These are phyloP conservation scores for Therioaphis trifolii DNA, from an alignment of 2,888 invertebrate species.

Conservation along the genomic window DNA sequence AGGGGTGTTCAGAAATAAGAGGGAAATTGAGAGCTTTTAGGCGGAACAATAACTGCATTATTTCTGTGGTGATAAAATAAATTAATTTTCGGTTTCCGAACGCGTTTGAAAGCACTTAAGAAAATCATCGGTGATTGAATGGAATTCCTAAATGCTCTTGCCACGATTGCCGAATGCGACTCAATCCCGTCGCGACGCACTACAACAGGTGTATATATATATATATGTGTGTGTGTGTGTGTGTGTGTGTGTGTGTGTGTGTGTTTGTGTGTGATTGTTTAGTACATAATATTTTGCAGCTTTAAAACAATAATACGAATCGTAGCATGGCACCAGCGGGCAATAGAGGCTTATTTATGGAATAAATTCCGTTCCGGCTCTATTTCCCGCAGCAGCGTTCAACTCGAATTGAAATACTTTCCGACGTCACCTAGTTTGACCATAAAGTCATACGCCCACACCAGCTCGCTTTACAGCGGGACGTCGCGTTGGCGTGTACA, in stretches of 20 bases:
- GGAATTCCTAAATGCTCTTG: no score
- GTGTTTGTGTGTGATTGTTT: no score
- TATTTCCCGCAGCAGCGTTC: no score
- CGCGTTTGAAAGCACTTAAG: constrained; percentile 42
- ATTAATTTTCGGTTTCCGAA: constrained; percentile 33
- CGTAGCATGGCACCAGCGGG: not conserved
- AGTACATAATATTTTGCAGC: not conserved
- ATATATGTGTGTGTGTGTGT: no score
- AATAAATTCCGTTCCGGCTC: not conserved
- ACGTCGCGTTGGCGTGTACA: no score
- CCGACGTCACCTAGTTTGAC: no score
- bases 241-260: no score
- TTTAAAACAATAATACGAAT: not conserved
- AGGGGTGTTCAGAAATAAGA: not conserved
- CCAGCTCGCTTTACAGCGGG: no score
- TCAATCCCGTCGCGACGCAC: not conserved
- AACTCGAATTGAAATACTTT: no score
- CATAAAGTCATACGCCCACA: no score
- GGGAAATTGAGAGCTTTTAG: constrained; percentile 48
- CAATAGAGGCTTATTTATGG: not conserved
- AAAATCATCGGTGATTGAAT: constrained; percentile 15
- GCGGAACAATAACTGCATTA: constrained; percentile 24
- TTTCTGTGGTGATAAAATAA: constrained; percentile 37
- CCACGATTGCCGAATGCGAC: not conserved
- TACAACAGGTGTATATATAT: no score